phyloP scores from a whole-genome alignment of 2,888 invertebrate species.

The Crepidodera aurea region DNA sequence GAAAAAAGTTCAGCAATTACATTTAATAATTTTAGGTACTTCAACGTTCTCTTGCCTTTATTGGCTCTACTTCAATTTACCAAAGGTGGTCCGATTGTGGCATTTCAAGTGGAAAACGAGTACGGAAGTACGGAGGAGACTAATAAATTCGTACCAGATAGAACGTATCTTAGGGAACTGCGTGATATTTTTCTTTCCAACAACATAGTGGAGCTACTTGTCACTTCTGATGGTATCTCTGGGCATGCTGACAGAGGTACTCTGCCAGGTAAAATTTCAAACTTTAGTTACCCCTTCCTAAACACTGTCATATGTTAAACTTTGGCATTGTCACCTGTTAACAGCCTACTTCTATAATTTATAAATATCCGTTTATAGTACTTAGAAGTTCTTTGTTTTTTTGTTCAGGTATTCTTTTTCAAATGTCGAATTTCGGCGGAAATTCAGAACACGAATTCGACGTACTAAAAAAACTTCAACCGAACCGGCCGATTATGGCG shows the following conservation, averaged over 20 bases:
- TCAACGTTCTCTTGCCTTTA: slow-evolving; percentile 60
- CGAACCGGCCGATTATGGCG: slow-evolving; percentile 65
- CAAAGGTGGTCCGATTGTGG: slow-evolving; percentile 86
- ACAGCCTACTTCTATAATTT: no score
- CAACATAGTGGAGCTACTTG: slow-evolving; percentile 62
- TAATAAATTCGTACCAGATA: slow-evolving; percentile 47
- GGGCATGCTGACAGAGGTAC: slow-evolving; percentile 54
- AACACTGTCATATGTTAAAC: no score
- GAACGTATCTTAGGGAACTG: slow-evolving; percentile 54
- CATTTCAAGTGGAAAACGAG: slow-evolving; percentile 83
- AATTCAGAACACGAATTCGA: slow-evolving; percentile 62
- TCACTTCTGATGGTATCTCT: slow-evolving; percentile 64
- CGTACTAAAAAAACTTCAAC: slow-evolving; percentile 60
- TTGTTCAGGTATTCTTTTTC: slow-evolving; percentile 60
- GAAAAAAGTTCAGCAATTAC: no score
- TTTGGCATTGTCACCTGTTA: no score
- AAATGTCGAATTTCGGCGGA: slow-evolving; percentile 66
- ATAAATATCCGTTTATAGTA: no score
- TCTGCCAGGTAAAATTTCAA: slow-evolving; percentile 50
- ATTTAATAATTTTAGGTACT: slow-evolving; percentile 49
- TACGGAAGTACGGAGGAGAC: slow-evolving; percentile 61
- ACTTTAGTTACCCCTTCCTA: not conserved
- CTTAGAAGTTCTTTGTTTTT: no score
- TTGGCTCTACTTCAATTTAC: slow-evolving; percentile 67
- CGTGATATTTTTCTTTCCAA: slow-evolving; percentile 53